Evolutionary conservation across 2,888 invertebrate species (phyloP).

Genomic region (Thelaira solivaga): DNA sequence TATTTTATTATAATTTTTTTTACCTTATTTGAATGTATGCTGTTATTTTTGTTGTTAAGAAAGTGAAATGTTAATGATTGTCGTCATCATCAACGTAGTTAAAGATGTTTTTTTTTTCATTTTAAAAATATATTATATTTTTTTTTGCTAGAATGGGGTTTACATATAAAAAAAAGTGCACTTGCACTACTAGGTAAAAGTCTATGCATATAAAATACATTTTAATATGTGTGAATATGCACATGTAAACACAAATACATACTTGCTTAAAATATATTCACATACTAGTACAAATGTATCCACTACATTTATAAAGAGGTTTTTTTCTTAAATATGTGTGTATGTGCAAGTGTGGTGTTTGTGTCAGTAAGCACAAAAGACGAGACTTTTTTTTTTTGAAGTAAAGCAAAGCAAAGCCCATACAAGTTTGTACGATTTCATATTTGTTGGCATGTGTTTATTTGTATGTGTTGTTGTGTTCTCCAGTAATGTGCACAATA

Average conservation of each 20-base stretch:
- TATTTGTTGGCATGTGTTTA: not conserved
- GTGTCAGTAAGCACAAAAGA: slow-evolving; percentile 34
- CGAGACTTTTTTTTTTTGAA: too few relatives aligned
- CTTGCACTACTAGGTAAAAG: slow-evolving; percentile 56
- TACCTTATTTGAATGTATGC: not conserved
- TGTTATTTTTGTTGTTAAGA: slow-evolving; percentile 39
- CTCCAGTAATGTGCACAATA: slow-evolving; percentile 30
- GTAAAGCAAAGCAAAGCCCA: slow-evolving; percentile 6
- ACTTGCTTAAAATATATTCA: too few relatives aligned
- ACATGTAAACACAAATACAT: not conserved
- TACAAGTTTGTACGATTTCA: not conserved
- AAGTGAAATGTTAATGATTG: slow-evolving; percentile 62
- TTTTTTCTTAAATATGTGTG: not conserved
- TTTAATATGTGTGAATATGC: not conserved
- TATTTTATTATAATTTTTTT: not conserved
- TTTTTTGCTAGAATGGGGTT: slow-evolving; percentile 20
- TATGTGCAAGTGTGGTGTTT: slow-evolving; percentile 12
- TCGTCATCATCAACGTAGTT: slow-evolving; percentile 30
- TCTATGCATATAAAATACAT: slow-evolving; percentile 15
- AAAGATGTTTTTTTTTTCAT: slow-evolving; percentile 18
- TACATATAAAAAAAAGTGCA: slow-evolving; percentile 44
- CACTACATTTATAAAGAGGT: not conserved
- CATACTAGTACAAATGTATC: too few relatives aligned
- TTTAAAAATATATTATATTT: too few relatives aligned
- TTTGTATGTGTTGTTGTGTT: not conserved